Evolutionary conservation across 2,888 invertebrate species (phyloP).

Genomic region (Sepioteuthis lessoniana): DNA sequence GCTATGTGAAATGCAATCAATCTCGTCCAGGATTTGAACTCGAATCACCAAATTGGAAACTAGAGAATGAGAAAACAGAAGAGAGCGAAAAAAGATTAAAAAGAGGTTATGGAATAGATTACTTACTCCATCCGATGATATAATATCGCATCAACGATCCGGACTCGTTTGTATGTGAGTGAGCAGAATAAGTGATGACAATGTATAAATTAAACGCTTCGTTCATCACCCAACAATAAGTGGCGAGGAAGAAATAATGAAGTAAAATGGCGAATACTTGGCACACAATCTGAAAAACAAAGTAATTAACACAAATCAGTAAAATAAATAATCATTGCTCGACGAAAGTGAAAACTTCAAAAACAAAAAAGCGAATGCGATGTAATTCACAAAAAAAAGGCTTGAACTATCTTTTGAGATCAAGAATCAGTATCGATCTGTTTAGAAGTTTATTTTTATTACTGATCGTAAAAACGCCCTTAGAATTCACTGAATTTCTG

Average conservation of each 20-base stretch:
- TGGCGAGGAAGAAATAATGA: constrained; percentile 74
- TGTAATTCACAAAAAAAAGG: too few species aligned
- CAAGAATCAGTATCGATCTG: too few species aligned
- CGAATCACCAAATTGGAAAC: too few species aligned
- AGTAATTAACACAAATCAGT: not conserved
- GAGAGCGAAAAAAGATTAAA: not conserved
- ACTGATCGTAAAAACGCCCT: too few species aligned
- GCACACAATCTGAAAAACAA: constrained; percentile 70
- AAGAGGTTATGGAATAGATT: not conserved
- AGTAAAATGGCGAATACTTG: constrained; percentile 72
- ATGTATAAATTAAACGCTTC: constrained; percentile 76
- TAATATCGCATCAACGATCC: constrained; percentile 73
- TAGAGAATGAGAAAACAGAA: not conserved
- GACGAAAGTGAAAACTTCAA: too few species aligned
- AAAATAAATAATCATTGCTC: too few species aligned
- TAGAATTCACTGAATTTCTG: too few species aligned
- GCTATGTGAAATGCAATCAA: too few species aligned
- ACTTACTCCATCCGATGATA: constrained; percentile 75
- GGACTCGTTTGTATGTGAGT: constrained; percentile 71
- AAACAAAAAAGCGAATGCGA: too few species aligned
- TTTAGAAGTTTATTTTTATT: too few species aligned
- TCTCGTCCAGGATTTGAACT: too few species aligned
- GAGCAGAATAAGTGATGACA: constrained; percentile 75
- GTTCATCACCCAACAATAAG: constrained; percentile 76
- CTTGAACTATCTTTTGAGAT: too few species aligned